Conservation (phyloP, 92 coral and sea anemone genomes). For the Phenganax marumi region DNA sequence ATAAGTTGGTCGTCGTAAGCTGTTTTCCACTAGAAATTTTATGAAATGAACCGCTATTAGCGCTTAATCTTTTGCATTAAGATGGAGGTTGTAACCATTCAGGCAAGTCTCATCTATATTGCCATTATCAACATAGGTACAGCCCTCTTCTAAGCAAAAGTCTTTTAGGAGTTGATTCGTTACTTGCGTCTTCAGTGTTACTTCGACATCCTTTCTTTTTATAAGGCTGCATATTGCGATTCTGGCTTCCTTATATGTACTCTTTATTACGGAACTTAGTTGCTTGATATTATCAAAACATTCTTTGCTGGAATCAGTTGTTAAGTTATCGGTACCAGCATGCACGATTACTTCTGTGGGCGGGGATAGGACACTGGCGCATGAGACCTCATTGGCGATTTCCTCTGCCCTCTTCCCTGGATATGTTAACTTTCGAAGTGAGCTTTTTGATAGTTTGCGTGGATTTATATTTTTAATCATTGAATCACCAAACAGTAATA, state of each 20-base stretch:
- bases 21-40: neutral
- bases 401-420: neutral
- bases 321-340: too few relatives aligned
- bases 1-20: neutral
- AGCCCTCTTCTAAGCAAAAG: neutral
- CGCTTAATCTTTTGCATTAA: neutral
- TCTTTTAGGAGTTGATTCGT: neutral
- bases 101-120: neutral
- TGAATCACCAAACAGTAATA: too few relatives aligned
- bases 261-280: too few relatives aligned
- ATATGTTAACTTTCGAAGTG: neutral
- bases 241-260: too few relatives aligned
- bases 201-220: neutral
- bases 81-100: neutral
- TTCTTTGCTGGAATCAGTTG: too few relatives aligned
- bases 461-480: too few relatives aligned
- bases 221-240: neutral
- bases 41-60: neutral
- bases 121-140: neutral
- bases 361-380: too few relatives aligned
- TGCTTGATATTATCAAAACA: too few relatives aligned
- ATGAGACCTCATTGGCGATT: too few relatives aligned
- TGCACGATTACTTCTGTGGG: too few relatives aligned
- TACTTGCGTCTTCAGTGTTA: neutral
- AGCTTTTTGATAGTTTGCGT: too few relatives aligned